These are phyloP conservation scores for Lithophane leautieri DNA, from an alignment of 2,888 invertebrate species.

Conservation along the genomic window DNA sequence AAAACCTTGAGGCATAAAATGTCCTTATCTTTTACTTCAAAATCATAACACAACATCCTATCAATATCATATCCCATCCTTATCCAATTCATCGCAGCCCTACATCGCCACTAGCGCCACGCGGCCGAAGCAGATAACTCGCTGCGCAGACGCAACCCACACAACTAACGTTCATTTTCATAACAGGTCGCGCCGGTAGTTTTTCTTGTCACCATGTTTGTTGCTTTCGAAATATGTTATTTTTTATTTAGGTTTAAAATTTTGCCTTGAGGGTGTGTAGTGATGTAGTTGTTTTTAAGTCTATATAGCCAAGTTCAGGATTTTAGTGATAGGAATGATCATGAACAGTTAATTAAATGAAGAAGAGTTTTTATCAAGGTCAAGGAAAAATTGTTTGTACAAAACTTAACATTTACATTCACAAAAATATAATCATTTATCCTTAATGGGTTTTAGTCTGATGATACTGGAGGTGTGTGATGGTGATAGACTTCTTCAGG, in stretches of 20 bases:
- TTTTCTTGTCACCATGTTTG: conserved; percentile 65
- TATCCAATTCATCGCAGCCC: conserved; percentile 15
- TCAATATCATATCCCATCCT: not conserved
- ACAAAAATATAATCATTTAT: too few relatives aligned
- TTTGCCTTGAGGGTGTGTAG: conserved; percentile 27
- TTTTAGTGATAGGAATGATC: not conserved
- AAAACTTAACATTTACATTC: too few relatives aligned
- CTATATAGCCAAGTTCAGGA: not conserved
- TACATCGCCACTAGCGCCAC: conserved; percentile 35
- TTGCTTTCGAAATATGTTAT: conserved; percentile 60
- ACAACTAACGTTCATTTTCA: conserved; percentile 68
- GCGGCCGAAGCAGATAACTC: conserved; percentile 31
- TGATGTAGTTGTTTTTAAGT: not conserved
- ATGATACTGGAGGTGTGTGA: not conserved
- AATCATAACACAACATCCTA: not conserved
- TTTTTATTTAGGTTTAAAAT: conserved; percentile 48
- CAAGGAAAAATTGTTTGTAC: too few relatives aligned
- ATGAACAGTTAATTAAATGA: not conserved
- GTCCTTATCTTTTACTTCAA: not conserved
- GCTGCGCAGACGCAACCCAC: conserved; percentile 61
- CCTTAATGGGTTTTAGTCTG: not conserved
- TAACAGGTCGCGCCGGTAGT: conserved; percentile 67
- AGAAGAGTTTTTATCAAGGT: not conserved
- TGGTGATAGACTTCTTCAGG: not conserved
- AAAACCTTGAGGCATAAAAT: not conserved